Evolutionary conservation across 2,888 invertebrate species (phyloP).

Genomic region (Troides helena): DNA sequence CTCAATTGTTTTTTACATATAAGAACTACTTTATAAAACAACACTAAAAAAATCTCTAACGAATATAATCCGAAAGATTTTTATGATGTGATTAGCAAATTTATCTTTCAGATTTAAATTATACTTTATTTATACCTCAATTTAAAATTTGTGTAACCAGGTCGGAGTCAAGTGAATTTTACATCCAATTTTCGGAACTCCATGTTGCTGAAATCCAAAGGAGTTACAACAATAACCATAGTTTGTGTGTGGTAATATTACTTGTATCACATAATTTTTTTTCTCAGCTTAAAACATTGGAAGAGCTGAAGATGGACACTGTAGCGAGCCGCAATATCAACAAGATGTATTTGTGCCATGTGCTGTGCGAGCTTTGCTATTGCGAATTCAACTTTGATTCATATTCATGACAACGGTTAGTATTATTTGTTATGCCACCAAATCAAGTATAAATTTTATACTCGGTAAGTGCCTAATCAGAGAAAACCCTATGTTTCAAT

Average conservation of each 20-base stretch:
- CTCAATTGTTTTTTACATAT: no score
- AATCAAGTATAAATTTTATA: not conserved
- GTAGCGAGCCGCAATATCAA: conserved; percentile 5
- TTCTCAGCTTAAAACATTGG: not conserved
- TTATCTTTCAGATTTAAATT: no score
- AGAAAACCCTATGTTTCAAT: not conserved
- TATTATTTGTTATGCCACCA: conserved; percentile 28
- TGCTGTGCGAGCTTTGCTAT: conserved; percentile 48
- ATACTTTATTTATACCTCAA: no score
- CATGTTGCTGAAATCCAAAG: no score
- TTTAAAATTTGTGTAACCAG: no score
- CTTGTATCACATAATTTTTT: conserved; percentile 1
- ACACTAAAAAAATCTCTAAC: not conserved
- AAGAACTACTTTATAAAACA: not conserved
- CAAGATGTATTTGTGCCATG: conserved; percentile 12
- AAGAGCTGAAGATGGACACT: conserved; percentile 11
- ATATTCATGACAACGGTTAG: conserved; percentile 43
- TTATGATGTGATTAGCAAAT: no score
- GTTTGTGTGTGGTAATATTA: not conserved
- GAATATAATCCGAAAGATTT: no score
- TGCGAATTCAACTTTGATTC: conserved; percentile 46
- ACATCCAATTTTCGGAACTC: no score
- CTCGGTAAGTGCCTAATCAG: not conserved
- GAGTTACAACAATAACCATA: no score
- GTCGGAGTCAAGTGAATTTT: no score